Evolutionary conservation across 2,888 invertebrate genomes (phyloP).

Genomic region (Drosophila mettleri): DNA sequence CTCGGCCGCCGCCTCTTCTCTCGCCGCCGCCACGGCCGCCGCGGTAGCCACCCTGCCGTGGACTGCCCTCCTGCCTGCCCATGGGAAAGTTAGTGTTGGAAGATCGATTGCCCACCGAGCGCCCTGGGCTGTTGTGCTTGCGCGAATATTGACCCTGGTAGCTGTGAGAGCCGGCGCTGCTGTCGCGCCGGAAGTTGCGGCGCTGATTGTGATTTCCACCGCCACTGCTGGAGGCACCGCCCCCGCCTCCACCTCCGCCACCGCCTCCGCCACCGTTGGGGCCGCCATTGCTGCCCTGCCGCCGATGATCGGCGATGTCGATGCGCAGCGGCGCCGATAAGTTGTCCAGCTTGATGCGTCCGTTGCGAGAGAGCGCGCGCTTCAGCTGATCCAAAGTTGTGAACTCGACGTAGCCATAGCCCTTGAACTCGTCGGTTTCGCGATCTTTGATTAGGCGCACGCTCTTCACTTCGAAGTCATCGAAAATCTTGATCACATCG

Average conservation of each 20-base stretch:
- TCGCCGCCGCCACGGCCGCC: slow-evolving; percentile 29
- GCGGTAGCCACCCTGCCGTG: slow-evolving; percentile 25
- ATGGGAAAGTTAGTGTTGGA: slow-evolving; percentile 23
- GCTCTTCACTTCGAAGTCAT: slow-evolving; percentile 89
- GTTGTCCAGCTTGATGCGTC: slow-evolving; percentile 91
- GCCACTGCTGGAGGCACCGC: slow-evolving; percentile 56
- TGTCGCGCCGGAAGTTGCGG: slow-evolving; percentile 56
- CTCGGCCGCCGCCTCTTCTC: slow-evolving; percentile 22
- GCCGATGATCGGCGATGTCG: slow-evolving; percentile 93
- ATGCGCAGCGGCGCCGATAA: slow-evolving; percentile 88
- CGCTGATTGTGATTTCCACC: slow-evolving; percentile 40
- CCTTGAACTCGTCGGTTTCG: slow-evolving; percentile 98
- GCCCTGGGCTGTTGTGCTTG: slow-evolving; percentile 27
- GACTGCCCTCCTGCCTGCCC: slow-evolving; percentile 24
- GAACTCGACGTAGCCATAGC: slow-evolving; percentile 99
- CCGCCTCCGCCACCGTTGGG: slow-evolving; percentile 62
- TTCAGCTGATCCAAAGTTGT: slow-evolving; percentile 92
- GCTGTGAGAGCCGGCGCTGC: slow-evolving; percentile 43
- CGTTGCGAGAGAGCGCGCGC: slow-evolving; percentile 92
- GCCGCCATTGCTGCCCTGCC: slow-evolving; percentile 76
- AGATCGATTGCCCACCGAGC: slow-evolving; percentile 31
- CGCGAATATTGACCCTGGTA: slow-evolving; percentile 33
- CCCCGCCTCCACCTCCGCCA: slow-evolving; percentile 55
- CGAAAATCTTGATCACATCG: slow-evolving; percentile 94
- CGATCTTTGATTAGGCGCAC: slow-evolving; percentile 96